Conservation (phyloP, 2,113 vertebrate genomes). For the Burhinus oedicnemus region DNA sequence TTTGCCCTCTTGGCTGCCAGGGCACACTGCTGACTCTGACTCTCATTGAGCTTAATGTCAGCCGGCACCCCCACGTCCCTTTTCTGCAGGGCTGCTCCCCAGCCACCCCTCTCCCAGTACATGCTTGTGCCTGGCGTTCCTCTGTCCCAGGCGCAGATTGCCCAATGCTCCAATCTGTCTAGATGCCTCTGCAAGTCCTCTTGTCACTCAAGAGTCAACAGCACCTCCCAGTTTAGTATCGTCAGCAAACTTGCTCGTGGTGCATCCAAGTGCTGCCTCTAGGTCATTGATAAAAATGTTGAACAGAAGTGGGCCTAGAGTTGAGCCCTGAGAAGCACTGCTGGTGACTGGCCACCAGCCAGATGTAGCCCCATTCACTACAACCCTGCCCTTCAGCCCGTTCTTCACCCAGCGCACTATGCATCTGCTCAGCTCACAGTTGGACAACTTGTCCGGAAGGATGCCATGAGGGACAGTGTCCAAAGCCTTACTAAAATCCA, state of each 20-base stretch:
- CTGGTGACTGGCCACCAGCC: too few species aligned
- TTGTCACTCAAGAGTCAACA: neutral
- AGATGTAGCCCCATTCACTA: too few species aligned
- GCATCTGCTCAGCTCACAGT: neutral
- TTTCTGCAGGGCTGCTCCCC: neutral
- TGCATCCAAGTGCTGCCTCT: neutral
- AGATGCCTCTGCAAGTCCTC: neutral
- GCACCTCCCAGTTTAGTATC: neutral
- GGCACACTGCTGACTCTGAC: neutral
- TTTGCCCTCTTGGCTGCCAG: too few species aligned
- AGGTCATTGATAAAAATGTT: neutral
- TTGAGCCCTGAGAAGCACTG: too few species aligned
- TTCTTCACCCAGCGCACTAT: neutral
- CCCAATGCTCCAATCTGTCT: too few species aligned
- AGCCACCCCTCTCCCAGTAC: too few species aligned
- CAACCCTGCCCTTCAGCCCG: neutral
- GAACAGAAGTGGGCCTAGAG: too few species aligned
- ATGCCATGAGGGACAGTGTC: too few species aligned
- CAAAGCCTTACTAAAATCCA: too few species aligned
- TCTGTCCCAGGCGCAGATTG: neutral
- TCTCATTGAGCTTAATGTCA: neutral
- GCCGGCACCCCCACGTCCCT: neutral
- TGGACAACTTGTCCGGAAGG: neutral
- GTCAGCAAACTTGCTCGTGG: neutral
- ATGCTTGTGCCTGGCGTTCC: neutral